These are phyloP conservation scores for Scaptomyza tumidula DNA, from an alignment of 2,888 invertebrate species.

Conservation along the genomic window DNA sequence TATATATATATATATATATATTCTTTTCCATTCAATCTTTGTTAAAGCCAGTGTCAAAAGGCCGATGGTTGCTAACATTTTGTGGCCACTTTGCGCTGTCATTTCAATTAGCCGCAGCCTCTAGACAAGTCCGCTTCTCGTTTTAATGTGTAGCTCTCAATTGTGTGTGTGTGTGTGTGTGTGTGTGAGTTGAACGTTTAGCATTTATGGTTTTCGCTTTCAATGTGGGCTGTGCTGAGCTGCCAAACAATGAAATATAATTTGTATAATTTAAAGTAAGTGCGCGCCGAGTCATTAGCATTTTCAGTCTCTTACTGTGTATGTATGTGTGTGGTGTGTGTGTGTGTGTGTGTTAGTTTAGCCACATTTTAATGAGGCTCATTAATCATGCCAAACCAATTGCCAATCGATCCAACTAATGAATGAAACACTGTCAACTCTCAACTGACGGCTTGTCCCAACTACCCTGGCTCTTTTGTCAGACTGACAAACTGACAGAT, in stretches of 20 bases:
- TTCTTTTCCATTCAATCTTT: not conserved
- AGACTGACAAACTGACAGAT: conserved; percentile 30
- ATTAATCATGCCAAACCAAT: conserved; percentile 64
- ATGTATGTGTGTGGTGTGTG: conserved; percentile 18
- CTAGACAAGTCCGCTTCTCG: conserved; percentile 4
- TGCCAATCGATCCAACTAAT: conserved; percentile 42
- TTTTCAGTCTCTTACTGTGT: conserved; percentile 23
- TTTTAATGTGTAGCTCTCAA: not conserved
- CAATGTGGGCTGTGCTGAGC: conserved; percentile 28
- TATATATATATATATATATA: not conserved
- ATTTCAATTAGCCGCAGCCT: conserved; percentile 52
- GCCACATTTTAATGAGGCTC: conserved; percentile 63
- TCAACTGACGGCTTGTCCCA: conserved; percentile 18
- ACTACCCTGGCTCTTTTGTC: conserved; percentile 23
- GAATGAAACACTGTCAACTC: conserved; percentile 37
- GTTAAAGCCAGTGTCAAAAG: conserved; percentile 9
- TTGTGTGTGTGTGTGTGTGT: not conserved
- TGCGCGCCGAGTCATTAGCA: conserved; percentile 38
- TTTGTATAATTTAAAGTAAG: conserved; percentile 61
- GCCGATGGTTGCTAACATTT: conserved; percentile 21
- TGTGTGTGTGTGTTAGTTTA: conserved; percentile 10
- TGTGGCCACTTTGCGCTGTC: conserved; percentile 29
- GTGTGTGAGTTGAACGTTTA: conserved; percentile 2
- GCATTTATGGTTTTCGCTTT: conserved; percentile 3
- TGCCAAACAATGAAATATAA: conserved; percentile 57